Evolutionary conservation across 2,797 vertebrate species (phyloP).

Genomic region (Pseudomugil tenellus): DNA sequence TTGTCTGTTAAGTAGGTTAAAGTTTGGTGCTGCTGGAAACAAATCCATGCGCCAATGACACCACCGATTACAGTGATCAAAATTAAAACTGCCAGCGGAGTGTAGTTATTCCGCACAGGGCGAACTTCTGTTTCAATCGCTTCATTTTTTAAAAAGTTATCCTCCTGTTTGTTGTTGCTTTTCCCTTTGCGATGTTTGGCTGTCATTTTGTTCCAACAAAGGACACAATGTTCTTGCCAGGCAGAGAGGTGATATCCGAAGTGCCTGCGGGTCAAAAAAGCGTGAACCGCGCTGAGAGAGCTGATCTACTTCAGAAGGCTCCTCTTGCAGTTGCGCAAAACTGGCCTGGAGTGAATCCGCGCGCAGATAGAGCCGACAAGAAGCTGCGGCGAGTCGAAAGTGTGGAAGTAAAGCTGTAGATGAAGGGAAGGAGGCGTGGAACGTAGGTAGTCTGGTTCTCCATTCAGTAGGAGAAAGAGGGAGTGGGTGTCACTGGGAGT

Average conservation of each 20-base stretch:
- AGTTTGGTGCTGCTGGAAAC: conserved; percentile 81
- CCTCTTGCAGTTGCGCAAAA: conserved; percentile 12
- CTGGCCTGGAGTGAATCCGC: conserved; percentile 32
- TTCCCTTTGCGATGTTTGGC: conserved; percentile 82
- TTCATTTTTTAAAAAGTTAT: conserved; percentile 75
- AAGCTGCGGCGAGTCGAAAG: conserved; percentile 35
- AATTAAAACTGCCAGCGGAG: conserved; percentile 58
- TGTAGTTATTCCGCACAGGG: conserved; percentile 34
- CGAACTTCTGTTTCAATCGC: conserved; percentile 60
- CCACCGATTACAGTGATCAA: conserved; percentile 65
- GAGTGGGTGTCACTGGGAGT: conserved; percentile 32
- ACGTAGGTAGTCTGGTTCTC: conserved; percentile 29
- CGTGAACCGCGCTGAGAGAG: background rate
- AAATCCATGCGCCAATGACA: conserved; percentile 69
- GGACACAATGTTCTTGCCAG: conserved; percentile 68
- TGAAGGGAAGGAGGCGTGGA: conserved; percentile 66
- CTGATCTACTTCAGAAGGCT: conserved; percentile 21
- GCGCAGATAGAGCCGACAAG: conserved; percentile 7
- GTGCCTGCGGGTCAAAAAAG: conserved; percentile 11
- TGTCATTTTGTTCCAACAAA: conserved; percentile 65
- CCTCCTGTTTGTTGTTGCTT: conserved; percentile 75
- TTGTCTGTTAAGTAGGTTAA: conserved; percentile 74
- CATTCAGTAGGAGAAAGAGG: conserved; percentile 48
- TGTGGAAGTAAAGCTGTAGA: conserved; percentile 49
- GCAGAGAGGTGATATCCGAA: conserved; percentile 37